These are phyloP conservation scores for Chrysemys picta DNA, from an alignment of 2,113 vertebrate genomes.

Conservation along the genomic window DNA sequence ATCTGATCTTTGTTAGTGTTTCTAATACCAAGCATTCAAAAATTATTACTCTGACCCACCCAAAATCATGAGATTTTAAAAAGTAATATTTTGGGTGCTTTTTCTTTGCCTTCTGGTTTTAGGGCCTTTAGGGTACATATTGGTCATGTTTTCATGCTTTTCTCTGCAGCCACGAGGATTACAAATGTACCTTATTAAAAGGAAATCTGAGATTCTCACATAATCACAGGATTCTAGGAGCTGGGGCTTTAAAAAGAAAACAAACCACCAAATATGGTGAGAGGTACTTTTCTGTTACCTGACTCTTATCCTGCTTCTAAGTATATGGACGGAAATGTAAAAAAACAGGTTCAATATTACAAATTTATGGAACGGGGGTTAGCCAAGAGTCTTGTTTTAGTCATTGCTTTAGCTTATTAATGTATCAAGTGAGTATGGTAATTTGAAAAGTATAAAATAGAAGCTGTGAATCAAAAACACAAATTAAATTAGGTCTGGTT, in stretches of 20 bases:
- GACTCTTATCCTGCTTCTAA: no score
- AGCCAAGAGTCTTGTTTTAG: not conserved
- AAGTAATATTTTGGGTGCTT: not conserved
- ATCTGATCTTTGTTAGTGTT: not conserved
- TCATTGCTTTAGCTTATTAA: slow-evolving; percentile 1
- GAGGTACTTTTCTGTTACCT: not conserved
- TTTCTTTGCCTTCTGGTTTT: not conserved
- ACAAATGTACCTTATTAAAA: slow-evolving; percentile 20
- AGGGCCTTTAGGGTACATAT: not conserved
- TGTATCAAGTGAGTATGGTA: not conserved
- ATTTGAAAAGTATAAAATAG: not conserved
- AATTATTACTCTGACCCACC: not conserved
- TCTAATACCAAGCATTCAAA: not conserved
- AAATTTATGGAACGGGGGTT: not conserved
- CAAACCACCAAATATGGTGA: not conserved
- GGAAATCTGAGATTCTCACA: not conserved
- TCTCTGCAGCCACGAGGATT: not conserved
- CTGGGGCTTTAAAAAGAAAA: slow-evolving; percentile 20
- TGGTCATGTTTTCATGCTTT: not conserved
- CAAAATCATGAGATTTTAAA: not conserved
- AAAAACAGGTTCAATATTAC: not conserved
- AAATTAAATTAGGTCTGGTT: not conserved
- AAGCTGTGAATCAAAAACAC: not conserved
- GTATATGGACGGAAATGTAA: not conserved
- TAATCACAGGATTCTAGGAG: not conserved